Evolutionary conservation across 2,888 invertebrate genomes (phyloP).

Genomic region (Leistus spinibarbis): DNA sequence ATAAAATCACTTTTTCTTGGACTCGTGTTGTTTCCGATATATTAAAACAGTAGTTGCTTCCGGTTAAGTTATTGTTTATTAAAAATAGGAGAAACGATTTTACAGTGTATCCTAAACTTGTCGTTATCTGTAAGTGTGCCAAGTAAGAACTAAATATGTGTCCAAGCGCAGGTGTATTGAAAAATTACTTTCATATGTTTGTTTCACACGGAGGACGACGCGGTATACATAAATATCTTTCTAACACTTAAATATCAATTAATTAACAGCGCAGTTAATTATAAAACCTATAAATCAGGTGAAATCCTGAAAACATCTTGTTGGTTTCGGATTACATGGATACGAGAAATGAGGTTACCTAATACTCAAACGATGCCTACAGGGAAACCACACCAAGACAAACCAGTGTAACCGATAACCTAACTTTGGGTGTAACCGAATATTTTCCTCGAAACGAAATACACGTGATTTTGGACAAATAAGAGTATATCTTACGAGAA

Average conservation of each 20-base stretch:
- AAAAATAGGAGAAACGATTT: neutral
- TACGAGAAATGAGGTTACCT: constrained; percentile 6
- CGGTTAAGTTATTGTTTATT: too few species aligned
- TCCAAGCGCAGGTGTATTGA: neutral
- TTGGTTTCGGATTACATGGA: neutral
- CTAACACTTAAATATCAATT: constrained; percentile 13
- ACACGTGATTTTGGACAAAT: too few species aligned
- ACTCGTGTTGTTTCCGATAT: too few species aligned
- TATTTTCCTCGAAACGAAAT: neutral
- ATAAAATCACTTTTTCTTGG: too few species aligned
- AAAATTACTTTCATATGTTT: neutral
- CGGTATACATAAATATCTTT: constrained; percentile 1
- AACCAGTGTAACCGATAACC: constrained; percentile 9
- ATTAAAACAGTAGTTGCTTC: too few species aligned
- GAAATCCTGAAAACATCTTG: neutral
- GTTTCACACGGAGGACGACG: neutral
- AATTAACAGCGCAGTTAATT: constrained; percentile 19
- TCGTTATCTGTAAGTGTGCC: neutral
- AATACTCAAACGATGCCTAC: constrained; percentile 2
- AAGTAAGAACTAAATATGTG: neutral
- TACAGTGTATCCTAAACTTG: neutral
- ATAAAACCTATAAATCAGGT: constrained; percentile 23
- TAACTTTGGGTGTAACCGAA: constrained; percentile 11
- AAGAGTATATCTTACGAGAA: too few species aligned
- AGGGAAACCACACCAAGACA: neutral